Evolutionary conservation across 2,113 vertebrate genomes (phyloP).

Genomic region (Pelodiscus sinensis): DNA sequence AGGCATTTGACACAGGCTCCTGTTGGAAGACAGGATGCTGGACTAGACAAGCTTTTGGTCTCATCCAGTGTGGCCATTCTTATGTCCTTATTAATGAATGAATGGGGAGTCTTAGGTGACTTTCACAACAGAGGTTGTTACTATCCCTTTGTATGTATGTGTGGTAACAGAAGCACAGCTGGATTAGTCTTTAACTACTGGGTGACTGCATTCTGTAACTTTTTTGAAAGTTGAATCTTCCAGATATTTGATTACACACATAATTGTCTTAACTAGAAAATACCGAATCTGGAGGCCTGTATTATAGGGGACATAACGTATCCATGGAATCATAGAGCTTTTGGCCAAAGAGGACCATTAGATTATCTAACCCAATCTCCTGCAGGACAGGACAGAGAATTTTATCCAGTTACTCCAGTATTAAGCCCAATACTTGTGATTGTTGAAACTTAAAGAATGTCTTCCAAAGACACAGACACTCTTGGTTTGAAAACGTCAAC

Average conservation of each 20-base stretch:
- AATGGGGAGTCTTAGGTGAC: not conserved
- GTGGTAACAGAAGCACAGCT: not conserved
- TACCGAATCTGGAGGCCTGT: not conserved
- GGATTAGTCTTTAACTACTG: not conserved
- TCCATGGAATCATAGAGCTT: accelerated
- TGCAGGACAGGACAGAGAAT: not conserved
- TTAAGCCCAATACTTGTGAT: not conserved
- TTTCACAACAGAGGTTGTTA: not conserved
- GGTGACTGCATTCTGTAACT: not conserved
- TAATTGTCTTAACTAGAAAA: not conserved
- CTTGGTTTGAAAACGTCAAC: not conserved
- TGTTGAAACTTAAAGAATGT: not conserved
- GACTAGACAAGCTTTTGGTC: not conserved
- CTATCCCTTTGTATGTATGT: not conserved
- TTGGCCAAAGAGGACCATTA: not conserved
- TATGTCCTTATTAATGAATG: not conserved
- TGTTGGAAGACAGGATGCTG: not conserved
- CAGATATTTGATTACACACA: not conserved
- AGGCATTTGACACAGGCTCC: not conserved
- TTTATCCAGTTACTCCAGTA: not conserved
- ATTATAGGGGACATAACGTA: not conserved
- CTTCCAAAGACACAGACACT: not conserved
- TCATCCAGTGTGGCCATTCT: not conserved
- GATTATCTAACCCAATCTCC: not conserved
- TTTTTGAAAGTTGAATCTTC: not conserved